A percentile compares a stretch with the other conserved stretches of the same genome.
Conservation (phyloP, 1,140 invertebrate species). For the Oreohelix idahoensis region DNA sequence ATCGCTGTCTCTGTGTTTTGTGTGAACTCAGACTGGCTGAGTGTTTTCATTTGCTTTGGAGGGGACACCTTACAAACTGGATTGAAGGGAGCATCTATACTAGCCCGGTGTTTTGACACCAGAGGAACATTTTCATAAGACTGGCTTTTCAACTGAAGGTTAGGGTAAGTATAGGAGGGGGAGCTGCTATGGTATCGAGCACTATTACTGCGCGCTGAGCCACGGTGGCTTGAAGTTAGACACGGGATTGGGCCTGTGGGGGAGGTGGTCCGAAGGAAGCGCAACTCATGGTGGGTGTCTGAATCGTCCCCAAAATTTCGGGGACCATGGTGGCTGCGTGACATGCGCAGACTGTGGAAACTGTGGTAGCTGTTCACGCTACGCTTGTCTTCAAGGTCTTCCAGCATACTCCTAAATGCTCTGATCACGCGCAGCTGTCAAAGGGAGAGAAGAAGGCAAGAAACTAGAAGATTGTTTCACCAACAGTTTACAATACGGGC, state of each 20-base stretch:
- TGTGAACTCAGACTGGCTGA: constrained; percentile 59
- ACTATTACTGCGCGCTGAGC: constrained; percentile 18
- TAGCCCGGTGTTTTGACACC: constrained; percentile 63
- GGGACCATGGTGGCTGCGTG: constrained; percentile 83
- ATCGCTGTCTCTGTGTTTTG: constrained; percentile 65
- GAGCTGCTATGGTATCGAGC: constrained; percentile 41
- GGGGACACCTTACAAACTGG: constrained; percentile 63
- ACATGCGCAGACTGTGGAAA: constrained; percentile 93
- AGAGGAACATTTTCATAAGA: constrained; percentile 69
- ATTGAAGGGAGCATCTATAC: constrained; percentile 60
- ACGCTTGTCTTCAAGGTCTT: constrained; percentile 99
- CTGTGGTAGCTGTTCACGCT: constrained; percentile 95
- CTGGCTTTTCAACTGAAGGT: constrained; percentile 63
- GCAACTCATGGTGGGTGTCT: constrained; percentile 14
- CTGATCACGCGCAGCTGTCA: constrained; percentile 98
- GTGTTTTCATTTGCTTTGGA: constrained; percentile 52
- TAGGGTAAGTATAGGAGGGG: constrained; percentile 42
- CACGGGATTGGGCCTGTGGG: constrained; percentile 34
- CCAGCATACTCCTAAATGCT: constrained; percentile 99
- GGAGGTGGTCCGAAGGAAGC: constrained; percentile 50
- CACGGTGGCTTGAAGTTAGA: not conserved
- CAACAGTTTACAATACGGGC: not conserved
- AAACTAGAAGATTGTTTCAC: not conserved
- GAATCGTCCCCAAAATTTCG: constrained; percentile 64
- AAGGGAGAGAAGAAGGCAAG: constrained; percentile 37